Base-by-base conservation (phyloP, 2,888 invertebrate species). In the Marasmarcha lunaedactyla region DNA sequence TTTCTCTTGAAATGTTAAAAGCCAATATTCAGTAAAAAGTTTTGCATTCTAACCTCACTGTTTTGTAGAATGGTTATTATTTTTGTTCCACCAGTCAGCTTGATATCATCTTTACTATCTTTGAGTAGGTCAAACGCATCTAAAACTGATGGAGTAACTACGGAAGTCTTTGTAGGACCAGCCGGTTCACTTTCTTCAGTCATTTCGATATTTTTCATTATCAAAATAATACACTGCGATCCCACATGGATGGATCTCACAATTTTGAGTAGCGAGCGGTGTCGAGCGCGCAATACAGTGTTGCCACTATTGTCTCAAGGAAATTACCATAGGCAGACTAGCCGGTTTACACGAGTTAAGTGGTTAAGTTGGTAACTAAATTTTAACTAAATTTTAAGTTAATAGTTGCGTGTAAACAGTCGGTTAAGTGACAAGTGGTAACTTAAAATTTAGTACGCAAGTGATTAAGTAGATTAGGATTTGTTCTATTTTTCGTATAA, bases 121-220 rank as follows among this genome's bases (percentile, higher is more conserved):
- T 67, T 72, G 12, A 81, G 55, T 44, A 73, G 63, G 50, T 73
- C 73, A 51, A 81, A 84, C 20, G 81, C 71, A 46, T 79, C 81
- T 44, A 84, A 58, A 46, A 83, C 58, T 11, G 78, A 74, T 35
- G 71, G 46, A 14, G 69, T 64, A 2, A 73, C 65, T 60, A 64
- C 68, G 12, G 36, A 42, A 25, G 56, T 60, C 35, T 58, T 62
- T 37, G 50, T 52, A 43, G 55, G 45, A 40, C 50, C 54, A 39
- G 45, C 53, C 35, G 45, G 38, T 42, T 51, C 57, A 30, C 43
- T 51, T 51, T 66, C 63, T 50, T 71, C 72, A 46, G 64, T 65
- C 72, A 78, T 76, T 63, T 63, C 70, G 14, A 41, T 39, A 44
- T 40, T 20, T 20, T 20, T 20, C 20, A 20, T 20, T 20, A 43